phyloP scores from a whole-genome alignment of 1,140 invertebrate species.

The Ips typographus region DNA sequence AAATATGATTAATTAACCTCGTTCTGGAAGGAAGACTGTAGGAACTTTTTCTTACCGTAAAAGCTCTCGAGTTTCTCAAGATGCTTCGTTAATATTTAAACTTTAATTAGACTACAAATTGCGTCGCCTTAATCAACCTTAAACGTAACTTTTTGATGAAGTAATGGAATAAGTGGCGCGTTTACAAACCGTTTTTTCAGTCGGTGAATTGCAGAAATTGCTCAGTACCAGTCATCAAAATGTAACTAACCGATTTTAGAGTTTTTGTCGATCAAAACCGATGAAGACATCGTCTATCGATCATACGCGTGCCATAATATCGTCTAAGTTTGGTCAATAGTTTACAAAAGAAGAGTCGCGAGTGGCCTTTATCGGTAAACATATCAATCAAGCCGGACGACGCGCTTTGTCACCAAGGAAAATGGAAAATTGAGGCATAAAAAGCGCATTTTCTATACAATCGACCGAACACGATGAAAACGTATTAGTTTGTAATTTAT shows the following conservation, averaged over 20 bases:
- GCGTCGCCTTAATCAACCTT: constrained; percentile 4
- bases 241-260: not conserved
- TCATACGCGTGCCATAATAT: not conserved
- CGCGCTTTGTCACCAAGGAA: constrained; percentile 2
- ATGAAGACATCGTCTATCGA: not conserved
- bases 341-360: not conserved
- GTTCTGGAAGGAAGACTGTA: not conserved
- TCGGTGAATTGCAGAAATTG: not conserved
- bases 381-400: constrained; percentile 21
- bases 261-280: not conserved
- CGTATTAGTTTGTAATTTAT: not conserved
- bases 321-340: not conserved
- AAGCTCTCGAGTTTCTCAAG: not conserved
- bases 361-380: constrained; percentile 20
- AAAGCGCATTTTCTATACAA: constrained; percentile 11
- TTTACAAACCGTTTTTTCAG: not conserved
- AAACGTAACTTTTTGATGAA: constrained; percentile 12
- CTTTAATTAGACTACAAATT: constrained; percentile 12
- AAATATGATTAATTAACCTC: not conserved
- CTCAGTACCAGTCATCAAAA: not conserved
- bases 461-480: not conserved
- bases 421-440: constrained; percentile 9
- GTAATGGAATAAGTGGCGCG: not conserved
- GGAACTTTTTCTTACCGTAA: not conserved
- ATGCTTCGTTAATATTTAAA: constrained; percentile 9